Evolutionary conservation across 2,888 invertebrate species (phyloP).

Genomic region (Cybosia mesomella): DNA sequence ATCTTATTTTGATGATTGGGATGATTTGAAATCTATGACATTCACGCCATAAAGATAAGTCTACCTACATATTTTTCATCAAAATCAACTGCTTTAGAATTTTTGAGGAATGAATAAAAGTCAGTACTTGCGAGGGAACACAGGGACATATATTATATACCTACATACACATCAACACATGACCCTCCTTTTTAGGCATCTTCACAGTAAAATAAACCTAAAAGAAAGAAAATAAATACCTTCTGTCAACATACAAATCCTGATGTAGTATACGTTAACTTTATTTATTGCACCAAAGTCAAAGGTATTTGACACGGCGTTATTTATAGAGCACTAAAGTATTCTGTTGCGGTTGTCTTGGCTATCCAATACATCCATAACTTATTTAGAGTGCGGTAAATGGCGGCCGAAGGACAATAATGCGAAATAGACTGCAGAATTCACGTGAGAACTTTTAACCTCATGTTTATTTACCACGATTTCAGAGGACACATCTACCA

Average conservation of each 20-base stretch:
- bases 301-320: background rate
- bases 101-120: too few species aligned
- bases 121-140: too few species aligned
- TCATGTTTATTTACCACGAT: background rate
- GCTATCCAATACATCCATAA: slow-evolving; percentile 7
- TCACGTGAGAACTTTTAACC: slow-evolving; percentile 9
- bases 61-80: too few species aligned
- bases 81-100: too few species aligned
- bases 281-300: slow-evolving; percentile 3
- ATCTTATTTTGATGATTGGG: too few species aligned
- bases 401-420: slow-evolving; percentile 15
- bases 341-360: background rate
- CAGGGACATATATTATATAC: too few species aligned
- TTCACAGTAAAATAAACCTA: background rate
- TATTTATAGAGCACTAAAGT: background rate
- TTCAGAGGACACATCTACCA: background rate
- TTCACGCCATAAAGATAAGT: too few species aligned
- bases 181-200: background rate
- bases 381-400: slow-evolving; percentile 9
- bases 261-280: slow-evolving; percentile 1
- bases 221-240: background rate
- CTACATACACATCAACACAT: background rate
- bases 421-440: slow-evolving; percentile 10
- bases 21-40: too few species aligned
- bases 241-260: background rate